Conservation (phyloP, 2,888 invertebrate genomes). For the Pristionchus entomophagus region DNA sequence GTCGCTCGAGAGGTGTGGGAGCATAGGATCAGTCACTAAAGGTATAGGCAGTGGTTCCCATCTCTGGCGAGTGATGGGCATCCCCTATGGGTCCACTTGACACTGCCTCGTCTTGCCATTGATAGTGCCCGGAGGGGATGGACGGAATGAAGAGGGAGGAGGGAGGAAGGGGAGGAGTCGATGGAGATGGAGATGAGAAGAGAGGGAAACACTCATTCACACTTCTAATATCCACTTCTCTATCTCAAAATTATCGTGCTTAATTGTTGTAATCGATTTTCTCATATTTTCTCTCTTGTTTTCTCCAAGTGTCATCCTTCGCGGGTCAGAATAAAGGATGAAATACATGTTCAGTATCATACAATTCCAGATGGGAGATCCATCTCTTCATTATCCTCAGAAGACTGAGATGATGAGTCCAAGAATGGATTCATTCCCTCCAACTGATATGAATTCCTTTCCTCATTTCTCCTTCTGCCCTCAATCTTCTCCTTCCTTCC, state of each 20-base stretch:
- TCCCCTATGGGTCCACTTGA: slow-evolving; percentile 13
- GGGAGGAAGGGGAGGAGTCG: slow-evolving; percentile 10
- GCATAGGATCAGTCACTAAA: too few relatives aligned
- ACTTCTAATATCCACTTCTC: background rate
- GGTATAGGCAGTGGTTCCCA: background rate
- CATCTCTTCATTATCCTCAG: background rate
- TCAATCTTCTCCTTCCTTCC: slow-evolving; percentile 3
- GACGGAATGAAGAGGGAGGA: background rate
- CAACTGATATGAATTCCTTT: background rate
- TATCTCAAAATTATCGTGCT: background rate
- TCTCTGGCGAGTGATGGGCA: background rate
- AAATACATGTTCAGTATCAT: background rate
- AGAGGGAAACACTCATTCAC: background rate
- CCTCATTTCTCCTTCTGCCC: background rate
- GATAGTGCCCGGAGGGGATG: background rate
- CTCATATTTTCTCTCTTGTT: background rate
- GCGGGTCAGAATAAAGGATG: background rate
- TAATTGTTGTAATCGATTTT: background rate
- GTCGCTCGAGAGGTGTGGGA: too few relatives aligned
- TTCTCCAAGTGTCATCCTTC: background rate
- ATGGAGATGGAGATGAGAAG: background rate
- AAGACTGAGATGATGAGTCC: background rate
- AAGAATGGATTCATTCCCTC: background rate
- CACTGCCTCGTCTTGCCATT: slow-evolving; percentile 1
- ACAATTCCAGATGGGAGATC: background rate